These are phyloP conservation scores for Hydrophis major DNA, from an alignment of 2,797 vertebrate species.

Conservation along the genomic window DNA sequence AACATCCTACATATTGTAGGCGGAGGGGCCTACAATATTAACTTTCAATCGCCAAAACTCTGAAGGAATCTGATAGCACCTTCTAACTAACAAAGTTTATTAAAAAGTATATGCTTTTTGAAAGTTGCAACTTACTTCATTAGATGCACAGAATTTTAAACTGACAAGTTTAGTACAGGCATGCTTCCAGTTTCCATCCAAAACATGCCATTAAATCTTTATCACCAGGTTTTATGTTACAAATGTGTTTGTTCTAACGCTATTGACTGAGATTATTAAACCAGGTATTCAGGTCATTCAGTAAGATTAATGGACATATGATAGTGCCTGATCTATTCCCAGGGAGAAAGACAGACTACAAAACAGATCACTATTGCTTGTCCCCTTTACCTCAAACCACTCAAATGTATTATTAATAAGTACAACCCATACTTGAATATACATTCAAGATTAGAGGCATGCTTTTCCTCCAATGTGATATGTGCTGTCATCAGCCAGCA, in stretches of 20 bases:
- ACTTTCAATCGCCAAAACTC: background rate
- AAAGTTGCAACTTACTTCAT: background rate
- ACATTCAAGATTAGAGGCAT: background rate
- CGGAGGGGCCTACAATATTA: background rate
- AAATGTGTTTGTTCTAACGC: background rate
- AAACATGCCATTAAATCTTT: background rate
- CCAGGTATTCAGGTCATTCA: background rate
- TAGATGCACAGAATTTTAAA: background rate
- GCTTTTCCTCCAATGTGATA: background rate
- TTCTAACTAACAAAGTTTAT: background rate
- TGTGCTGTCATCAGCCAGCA: background rate
- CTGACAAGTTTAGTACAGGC: background rate
- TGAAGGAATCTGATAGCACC: background rate
- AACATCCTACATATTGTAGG: background rate
- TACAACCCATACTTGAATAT: background rate
- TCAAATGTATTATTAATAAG: background rate
- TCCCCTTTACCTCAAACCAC: background rate
- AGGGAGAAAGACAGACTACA: background rate
- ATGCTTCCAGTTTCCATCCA: background rate
- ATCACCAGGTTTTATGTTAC: background rate
- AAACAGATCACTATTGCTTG: background rate
- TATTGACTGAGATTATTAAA: background rate
- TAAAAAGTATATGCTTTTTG: background rate
- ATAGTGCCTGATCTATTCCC: background rate
- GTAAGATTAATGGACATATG: background rate